Evolutionary conservation across 2,113 vertebrate genomes (phyloP).

Genomic region (Columba livia): DNA sequence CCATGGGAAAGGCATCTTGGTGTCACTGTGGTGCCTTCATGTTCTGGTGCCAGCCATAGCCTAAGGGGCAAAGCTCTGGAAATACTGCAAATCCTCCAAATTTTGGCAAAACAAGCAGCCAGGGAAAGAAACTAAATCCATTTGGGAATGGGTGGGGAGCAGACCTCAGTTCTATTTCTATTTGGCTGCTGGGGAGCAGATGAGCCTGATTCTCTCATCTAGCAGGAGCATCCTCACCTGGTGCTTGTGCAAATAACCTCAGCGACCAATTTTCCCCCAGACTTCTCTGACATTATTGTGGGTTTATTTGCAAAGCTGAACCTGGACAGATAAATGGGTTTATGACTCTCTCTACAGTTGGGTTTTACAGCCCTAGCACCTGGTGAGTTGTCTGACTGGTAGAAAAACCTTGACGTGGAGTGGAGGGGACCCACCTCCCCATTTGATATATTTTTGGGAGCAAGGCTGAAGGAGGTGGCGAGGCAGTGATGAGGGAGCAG

Average conservation of each 20-base stretch:
- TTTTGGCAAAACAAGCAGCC: not conserved
- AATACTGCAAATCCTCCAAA: not conserved
- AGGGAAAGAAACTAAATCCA: not conserved
- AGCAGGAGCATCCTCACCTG: not conserved
- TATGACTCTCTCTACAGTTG: not conserved
- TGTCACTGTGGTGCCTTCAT: accelerated
- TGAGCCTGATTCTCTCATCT: accelerated
- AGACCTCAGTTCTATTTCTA: not conserved
- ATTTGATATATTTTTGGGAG: not conserved
- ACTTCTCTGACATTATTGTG: not conserved
- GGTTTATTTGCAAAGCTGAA: not conserved
- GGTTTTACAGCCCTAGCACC: not conserved
- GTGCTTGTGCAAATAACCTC: not conserved
- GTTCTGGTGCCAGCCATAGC: not conserved
- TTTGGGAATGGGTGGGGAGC: not conserved
- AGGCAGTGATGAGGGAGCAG: accelerated
- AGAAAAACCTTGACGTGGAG: accelerated
- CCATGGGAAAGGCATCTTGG: not conserved
- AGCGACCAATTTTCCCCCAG: not conserved
- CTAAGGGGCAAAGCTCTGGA: not conserved
- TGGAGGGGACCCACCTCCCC: not conserved
- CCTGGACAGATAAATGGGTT: not conserved
- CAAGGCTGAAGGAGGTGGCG: not conserved
- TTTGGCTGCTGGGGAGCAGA: not conserved
- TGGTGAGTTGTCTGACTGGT: not conserved